Evolutionary conservation across 2,113 vertebrate species (phyloP), one percentile per base, ranked within the genome.

Genomic region (Bujurquina vittata): DNA sequence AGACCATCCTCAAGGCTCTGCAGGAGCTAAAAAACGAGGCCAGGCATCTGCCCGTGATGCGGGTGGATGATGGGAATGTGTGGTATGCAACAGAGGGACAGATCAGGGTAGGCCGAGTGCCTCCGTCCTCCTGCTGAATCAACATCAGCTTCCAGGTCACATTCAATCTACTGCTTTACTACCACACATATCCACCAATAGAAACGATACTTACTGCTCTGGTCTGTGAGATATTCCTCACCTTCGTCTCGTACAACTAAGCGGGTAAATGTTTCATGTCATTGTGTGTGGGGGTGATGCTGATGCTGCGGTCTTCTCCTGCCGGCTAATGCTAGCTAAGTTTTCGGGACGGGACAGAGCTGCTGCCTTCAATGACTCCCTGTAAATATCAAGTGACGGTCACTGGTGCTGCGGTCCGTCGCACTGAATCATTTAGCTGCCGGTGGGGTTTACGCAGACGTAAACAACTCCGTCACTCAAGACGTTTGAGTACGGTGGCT

Each of bases 301-400:
- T 59, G 87, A 79, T 87, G 88, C 80, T 90, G 92, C 83, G 78
- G 46, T 65, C 22, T 29, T 52, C 73, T 78, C 37, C 80, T 84
- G 23, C 67, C 79, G 81, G 91, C 79, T 87, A 79, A 82, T 29
- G 88, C 77, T 87, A 87, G 91, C 90, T 88, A 72, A 87, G 72
- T 90, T 89, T 83, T 79, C 65, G 10, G 90, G 88, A 87, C 87
- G 2, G 90, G 85, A 86, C 87, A 69, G 59, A 31, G 31, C 20
- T 75, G 93, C 10, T 85, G 85, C 91, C n/a, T 93, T 94, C 89
- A 63, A 0, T 80, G 2, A 43, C 74, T 2, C 49, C 56, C 63
- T 3, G 87, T 43, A 88, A 90, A 83, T 2, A 4, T 5, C 10
- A 0, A 3, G 18, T 1, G 2, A 35, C 9, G 0, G 17, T 61